Percentiles rank a stretch among this genome's conserved stretches.
Conservation (phyloP, 2,797 vertebrate species). For the Catharus ustulatus region DNA sequence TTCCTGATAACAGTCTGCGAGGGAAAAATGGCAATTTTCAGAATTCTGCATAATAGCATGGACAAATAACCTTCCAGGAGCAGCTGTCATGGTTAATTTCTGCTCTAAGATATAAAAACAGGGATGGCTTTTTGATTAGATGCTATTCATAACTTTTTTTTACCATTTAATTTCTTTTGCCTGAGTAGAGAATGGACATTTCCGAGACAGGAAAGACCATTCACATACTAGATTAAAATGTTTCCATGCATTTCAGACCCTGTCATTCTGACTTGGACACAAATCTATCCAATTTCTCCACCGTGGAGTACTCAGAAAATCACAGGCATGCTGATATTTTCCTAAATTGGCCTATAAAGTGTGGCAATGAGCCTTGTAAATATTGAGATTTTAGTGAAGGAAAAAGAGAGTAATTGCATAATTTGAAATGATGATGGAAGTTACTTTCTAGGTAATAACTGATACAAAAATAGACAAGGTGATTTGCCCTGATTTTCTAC, state of each 20-base stretch:
- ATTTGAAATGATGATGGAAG: neutral
- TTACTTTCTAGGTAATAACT: neutral
- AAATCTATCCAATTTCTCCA: conserved; percentile 23
- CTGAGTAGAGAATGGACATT: neutral
- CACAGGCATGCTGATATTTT: neutral
- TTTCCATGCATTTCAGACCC: conserved; percentile 29
- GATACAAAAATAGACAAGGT: neutral
- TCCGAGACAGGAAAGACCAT: neutral
- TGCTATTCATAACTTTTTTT: neutral
- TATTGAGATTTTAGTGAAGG: neutral
- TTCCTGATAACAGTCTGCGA: conserved; percentile 2
- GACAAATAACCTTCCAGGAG: conserved; percentile 44
- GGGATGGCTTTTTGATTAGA: conserved; percentile 28
- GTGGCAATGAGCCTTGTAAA: neutral
- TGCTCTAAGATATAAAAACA: conserved; percentile 8
- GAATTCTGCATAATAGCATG: conserved; percentile 3
- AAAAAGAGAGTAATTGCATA: neutral
- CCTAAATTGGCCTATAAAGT: neutral
- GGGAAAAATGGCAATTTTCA: conserved; percentile 32
- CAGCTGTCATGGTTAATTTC: conserved; percentile 20
- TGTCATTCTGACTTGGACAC: conserved; percentile 15
- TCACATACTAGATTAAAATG: conserved; percentile 24
- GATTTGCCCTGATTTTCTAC: neutral
- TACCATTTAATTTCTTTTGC: conserved; percentile 3
- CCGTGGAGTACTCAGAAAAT: neutral